Percentiles rank a stretch among this genome's conserved stretches.
These are phyloP conservation scores for Tridacna crocea DNA, from an alignment of 2,888 invertebrate genomes.

Conservation along the genomic window DNA sequence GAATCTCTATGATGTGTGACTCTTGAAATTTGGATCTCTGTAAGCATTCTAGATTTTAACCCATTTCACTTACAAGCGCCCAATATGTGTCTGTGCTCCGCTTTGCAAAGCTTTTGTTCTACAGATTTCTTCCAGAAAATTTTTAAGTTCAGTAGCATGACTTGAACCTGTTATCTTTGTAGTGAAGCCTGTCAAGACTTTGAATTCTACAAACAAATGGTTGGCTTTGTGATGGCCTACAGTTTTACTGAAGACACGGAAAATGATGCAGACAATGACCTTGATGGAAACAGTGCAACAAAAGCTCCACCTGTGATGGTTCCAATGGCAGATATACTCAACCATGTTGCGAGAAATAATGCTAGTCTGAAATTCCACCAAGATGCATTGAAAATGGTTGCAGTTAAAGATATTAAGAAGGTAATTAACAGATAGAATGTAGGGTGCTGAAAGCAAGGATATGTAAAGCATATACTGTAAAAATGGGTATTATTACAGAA, in stretches of 20 bases:
- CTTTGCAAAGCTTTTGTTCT: too few relatives aligned
- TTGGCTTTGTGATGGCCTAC: constrained; percentile 84
- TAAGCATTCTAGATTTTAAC: too few relatives aligned
- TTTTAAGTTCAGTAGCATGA: too few relatives aligned
- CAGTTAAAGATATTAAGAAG: constrained; percentile 76
- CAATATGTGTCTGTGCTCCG: too few relatives aligned
- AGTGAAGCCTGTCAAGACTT: constrained; percentile 68
- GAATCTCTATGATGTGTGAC: too few relatives aligned
- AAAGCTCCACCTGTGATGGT: constrained; percentile 83
- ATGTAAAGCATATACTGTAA: too few relatives aligned
- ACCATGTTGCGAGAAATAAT: constrained; percentile 83
- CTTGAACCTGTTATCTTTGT: constrained; percentile 16
- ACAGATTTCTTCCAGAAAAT: too few relatives aligned
- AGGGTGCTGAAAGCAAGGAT: too few relatives aligned
- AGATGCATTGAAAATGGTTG: constrained; percentile 81
- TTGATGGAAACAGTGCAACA: constrained; percentile 66
- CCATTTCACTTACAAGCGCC: too few relatives aligned
- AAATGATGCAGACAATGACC: constrained; percentile 63
- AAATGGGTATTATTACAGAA: too few relatives aligned
- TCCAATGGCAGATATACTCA: constrained; percentile 84
- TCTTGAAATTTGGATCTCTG: too few relatives aligned
- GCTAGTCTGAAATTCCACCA: constrained; percentile 81
- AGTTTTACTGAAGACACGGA: constrained; percentile 83
- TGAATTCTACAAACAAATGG: constrained; percentile 83
- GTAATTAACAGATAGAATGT: constrained; percentile 57